A percentile compares a stretch with the other conserved stretches of the same genome.
Evolutionary conservation across 2,113 vertebrate species (phyloP).

Genomic region (Lepisosteus oculatus): DNA sequence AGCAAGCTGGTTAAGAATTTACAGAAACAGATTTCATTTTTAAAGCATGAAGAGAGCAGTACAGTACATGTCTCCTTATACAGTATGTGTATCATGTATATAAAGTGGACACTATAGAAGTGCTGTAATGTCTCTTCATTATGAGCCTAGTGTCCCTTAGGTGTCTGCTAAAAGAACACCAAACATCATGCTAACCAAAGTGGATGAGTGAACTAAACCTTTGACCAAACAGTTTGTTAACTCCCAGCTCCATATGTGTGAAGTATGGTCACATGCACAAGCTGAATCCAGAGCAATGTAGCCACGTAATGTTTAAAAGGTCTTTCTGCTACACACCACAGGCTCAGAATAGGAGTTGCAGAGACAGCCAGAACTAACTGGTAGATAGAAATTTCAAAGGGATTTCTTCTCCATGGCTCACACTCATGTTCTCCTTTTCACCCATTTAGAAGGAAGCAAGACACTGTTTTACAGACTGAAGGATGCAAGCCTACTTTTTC

Average conservation of each 20-base stretch:
- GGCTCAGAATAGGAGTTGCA: conserved; percentile 22
- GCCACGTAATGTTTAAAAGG: conserved; percentile 48
- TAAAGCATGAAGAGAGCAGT: background rate
- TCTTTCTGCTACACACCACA: conserved; percentile 29
- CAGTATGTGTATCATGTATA: background rate
- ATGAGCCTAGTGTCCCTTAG: conserved; percentile 9
- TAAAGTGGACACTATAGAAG: background rate
- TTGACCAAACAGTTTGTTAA: conserved; percentile 62
- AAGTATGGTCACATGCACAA: conserved; percentile 29
- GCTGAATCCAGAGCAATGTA: conserved; percentile 26
- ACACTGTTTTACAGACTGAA: too few relatives aligned
- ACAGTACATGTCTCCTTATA: background rate
- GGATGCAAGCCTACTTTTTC: conserved; percentile 17
- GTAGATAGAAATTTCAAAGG: conserved; percentile 1
- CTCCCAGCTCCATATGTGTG: conserved; percentile 49
- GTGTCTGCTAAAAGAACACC: background rate
- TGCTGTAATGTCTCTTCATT: conserved; percentile 20
- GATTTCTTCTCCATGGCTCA: too few relatives aligned
- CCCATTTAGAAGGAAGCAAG: too few relatives aligned
- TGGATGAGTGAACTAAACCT: conserved; percentile 54
- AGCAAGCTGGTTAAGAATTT: too few relatives aligned
- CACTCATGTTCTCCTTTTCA: too few relatives aligned
- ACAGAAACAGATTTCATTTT: too few relatives aligned
- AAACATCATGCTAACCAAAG: conserved; percentile 42
- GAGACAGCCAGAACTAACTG: conserved; percentile 24